Evolutionary conservation across 2,113 vertebrate species (phyloP), one percentile per base, ranked within the genome.

Genomic region (Rallus limicola): DNA sequence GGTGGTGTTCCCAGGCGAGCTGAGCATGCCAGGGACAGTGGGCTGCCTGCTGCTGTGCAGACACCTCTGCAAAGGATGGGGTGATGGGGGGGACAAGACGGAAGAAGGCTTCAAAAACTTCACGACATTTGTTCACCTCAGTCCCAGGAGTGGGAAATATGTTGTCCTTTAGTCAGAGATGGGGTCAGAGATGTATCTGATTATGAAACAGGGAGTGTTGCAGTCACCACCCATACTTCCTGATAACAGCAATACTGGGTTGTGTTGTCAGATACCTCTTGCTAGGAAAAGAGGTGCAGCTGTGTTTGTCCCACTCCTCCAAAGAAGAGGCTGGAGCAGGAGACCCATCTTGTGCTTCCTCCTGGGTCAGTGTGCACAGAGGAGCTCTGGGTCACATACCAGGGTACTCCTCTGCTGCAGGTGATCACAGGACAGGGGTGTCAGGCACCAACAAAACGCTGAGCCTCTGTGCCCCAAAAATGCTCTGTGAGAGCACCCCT

Each of bases 1-100:
- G n/a, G 14, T 18, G 21, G 11, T 71, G n/a, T 29, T 80, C 16
- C 31, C 0, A 0, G 9, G 36, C 8, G 53, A 79, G 44, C 25
- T 2, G 3, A 53, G 44, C 36, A 44, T 20, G 19, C 11, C 2
- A 1, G 29, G 71, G 33, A 56, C 65, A 70, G 52, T 28, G 74
- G 20, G 23, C 36, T 69, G 18, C 12, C 12, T 0, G 0, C 5
- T 72, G 21, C 24, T 2, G 4, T 28, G 16, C 0, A 0, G 40
- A 50, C 14, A 11, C 2, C 36, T 89, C 24, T 69, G 59, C 3
- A 6, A 55, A 46, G 44, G 44, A 46, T 17, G 17, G 44, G 44
- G 17, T 16, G 17, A 44, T 9, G 17, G 44, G 17, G 44, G 44
- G 44, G 44, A 18, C 18, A 4, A 17, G 44, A 78, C 67, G 23